Conservation (phyloP, 2,113 vertebrate species). For the Grammomys surdaster region DNA sequence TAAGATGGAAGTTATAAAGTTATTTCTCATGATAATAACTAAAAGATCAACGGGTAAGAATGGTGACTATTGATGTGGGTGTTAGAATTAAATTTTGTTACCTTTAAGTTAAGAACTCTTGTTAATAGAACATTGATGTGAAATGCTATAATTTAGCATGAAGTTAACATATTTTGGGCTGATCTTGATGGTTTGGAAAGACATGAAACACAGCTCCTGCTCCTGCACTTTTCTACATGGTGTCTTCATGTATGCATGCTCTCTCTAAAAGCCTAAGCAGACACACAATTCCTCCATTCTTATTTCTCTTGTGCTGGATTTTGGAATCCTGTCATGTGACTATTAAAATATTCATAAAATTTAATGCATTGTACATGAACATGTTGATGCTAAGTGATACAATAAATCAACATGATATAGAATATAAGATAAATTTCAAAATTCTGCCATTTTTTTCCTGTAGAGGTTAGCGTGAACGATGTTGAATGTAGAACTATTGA, state of each 20-base stretch:
- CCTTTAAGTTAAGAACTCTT: not conserved
- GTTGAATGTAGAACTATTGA: not conserved
- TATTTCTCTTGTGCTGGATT: not conserved
- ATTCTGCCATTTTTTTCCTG: conserved; percentile 14
- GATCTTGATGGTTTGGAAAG: not conserved
- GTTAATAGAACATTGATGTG: not conserved
- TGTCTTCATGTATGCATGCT: accelerated
- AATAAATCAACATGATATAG: not conserved
- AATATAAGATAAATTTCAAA: not conserved
- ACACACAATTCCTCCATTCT: accelerated
- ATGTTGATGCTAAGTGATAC: not conserved
- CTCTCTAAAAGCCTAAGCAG: not conserved
- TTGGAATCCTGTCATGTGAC: not conserved
- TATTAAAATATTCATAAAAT: conserved; percentile 42
- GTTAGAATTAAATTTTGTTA: not conserved
- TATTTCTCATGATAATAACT: not conserved
- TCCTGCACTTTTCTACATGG: not conserved
- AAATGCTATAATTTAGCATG: not conserved
- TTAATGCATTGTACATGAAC: not conserved
- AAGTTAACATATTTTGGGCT: not conserved
- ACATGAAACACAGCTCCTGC: not conserved
- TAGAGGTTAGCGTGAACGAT: not conserved
- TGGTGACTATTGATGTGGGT: not conserved
- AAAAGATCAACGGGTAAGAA: not conserved
- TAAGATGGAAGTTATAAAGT: not conserved